These are phyloP conservation scores for Schlechtendalia chinensis DNA, from an alignment of 1,140 invertebrate genomes.

Conservation along the genomic window DNA sequence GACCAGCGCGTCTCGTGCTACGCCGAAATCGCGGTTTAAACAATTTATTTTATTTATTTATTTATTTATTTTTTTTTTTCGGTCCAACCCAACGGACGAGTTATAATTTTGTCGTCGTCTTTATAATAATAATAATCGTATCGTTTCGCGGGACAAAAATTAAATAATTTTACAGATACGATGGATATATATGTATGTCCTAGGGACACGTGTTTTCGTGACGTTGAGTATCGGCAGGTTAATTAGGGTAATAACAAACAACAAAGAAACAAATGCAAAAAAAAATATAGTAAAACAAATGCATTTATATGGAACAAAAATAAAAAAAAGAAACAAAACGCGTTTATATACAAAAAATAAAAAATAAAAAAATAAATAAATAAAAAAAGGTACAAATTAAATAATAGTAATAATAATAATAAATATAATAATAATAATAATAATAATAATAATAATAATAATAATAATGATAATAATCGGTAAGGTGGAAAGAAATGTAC, in stretches of 20 bases:
- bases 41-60: too few species aligned
- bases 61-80: too few species aligned
- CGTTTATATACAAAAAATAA: constrained; percentile 50
- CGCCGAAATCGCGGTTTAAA: too few species aligned
- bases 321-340: constrained; percentile 9
- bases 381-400: constrained; percentile 47
- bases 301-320: constrained; percentile 36
- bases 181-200: too few species aligned
- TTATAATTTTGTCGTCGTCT: too few species aligned
- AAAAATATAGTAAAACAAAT: not conserved
- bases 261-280: not conserved
- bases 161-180: too few species aligned
- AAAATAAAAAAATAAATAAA: constrained; percentile 49
- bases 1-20: too few species aligned
- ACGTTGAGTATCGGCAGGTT: too few species aligned
- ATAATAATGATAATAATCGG: constrained; percentile 3
- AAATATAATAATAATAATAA: constrained; percentile 28
- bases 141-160: too few species aligned
- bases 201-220: not conserved
- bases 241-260: not conserved
- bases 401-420: constrained; percentile 46
- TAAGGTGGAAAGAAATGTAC: not conserved
- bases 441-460: constrained; percentile 12
- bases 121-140: too few species aligned
- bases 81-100: too few species aligned